Evolutionary conservation across 2,888 invertebrate species (phyloP).

Genomic region (Thumatha senex): DNA sequence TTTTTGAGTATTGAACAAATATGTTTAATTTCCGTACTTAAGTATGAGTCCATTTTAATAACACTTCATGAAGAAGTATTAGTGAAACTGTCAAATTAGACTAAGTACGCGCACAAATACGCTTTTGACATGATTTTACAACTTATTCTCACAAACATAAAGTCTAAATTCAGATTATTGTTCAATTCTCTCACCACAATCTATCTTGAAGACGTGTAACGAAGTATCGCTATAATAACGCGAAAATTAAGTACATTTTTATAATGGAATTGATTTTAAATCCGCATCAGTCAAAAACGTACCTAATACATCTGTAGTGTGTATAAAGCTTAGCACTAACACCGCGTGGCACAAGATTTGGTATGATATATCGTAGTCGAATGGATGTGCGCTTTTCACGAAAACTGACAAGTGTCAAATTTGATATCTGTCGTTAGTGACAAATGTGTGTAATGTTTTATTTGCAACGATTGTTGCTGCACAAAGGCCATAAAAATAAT

Average conservation of each 20-base stretch:
- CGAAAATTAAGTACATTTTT: slow-evolving; percentile 37
- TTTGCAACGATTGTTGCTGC: too few relatives aligned
- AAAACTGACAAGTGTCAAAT: slow-evolving; percentile 3
- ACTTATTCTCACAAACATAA: slow-evolving; percentile 10
- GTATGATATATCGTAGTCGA: slow-evolving; percentile 25
- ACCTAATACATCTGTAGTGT: slow-evolving; percentile 42
- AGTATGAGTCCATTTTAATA: background rate
- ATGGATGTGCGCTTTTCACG: slow-evolving; percentile 4
- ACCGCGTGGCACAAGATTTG: slow-evolving; percentile 55
- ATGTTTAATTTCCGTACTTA: background rate
- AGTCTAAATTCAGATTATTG: slow-evolving; percentile 6
- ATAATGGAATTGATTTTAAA: slow-evolving; percentile 59
- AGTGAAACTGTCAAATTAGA: slow-evolving; percentile 8
- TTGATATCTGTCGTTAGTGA: slow-evolving; percentile 12
- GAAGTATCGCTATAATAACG: slow-evolving; percentile 28
- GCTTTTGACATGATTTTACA: slow-evolving; percentile 14
- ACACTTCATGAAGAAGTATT: background rate
- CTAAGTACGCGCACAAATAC: slow-evolving; percentile 9
- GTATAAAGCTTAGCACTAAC: slow-evolving; percentile 55
- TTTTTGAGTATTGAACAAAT: slow-evolving; percentile 2
- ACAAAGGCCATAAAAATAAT: too few relatives aligned
- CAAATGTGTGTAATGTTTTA: too few relatives aligned
- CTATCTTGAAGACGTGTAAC: slow-evolving; percentile 21
- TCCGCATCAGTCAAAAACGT: slow-evolving; percentile 30
- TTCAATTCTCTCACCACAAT: slow-evolving; percentile 12